Conservation (phyloP, 2,888 invertebrate species). For the Selenia dentaria region DNA sequence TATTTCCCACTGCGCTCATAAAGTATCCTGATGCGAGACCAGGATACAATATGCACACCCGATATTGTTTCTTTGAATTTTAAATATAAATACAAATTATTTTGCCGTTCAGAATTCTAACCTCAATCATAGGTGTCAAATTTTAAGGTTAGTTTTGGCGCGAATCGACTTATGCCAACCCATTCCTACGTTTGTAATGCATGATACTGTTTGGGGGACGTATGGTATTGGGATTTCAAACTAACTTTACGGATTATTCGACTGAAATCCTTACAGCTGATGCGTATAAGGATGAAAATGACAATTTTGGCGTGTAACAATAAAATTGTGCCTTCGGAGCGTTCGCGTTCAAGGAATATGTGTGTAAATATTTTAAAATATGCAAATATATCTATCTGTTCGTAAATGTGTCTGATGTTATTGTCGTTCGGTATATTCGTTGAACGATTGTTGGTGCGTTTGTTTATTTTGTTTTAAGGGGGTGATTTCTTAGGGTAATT, state of each 20-base stretch:
- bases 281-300: slow-evolving; percentile 29
- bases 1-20: slow-evolving; percentile 75
- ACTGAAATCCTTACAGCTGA: slow-evolving; percentile 23
- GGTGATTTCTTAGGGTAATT: slow-evolving; percentile 10
- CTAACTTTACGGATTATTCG: slow-evolving; percentile 33
- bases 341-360: slow-evolving; percentile 44
- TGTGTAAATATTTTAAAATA: slow-evolving; percentile 58
- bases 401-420: slow-evolving; percentile 51
- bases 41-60: slow-evolving; percentile 71
- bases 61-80: slow-evolving; percentile 82
- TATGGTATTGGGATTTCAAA: slow-evolving; percentile 52
- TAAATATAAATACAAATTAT: slow-evolving; percentile 52
- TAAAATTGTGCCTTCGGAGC: slow-evolving; percentile 31
- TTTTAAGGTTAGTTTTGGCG: slow-evolving; percentile 45
- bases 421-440: slow-evolving; percentile 47
- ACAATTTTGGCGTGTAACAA: slow-evolving; percentile 9
- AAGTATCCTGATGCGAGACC: slow-evolving; percentile 65
- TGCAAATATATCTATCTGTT: slow-evolving; percentile 50
- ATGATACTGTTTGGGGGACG: slow-evolving; percentile 53
- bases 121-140: slow-evolving; percentile 41
- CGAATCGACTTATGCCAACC: slow-evolving; percentile 30
- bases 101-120: slow-evolving; percentile 39
- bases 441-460: slow-evolving; percentile 40
- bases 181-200: slow-evolving; percentile 40
- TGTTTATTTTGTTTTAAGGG: slow-evolving; percentile 22